Evolutionary conservation across 1,140 invertebrate species (phyloP).

Genomic region (Papilio aristodemus): DNA sequence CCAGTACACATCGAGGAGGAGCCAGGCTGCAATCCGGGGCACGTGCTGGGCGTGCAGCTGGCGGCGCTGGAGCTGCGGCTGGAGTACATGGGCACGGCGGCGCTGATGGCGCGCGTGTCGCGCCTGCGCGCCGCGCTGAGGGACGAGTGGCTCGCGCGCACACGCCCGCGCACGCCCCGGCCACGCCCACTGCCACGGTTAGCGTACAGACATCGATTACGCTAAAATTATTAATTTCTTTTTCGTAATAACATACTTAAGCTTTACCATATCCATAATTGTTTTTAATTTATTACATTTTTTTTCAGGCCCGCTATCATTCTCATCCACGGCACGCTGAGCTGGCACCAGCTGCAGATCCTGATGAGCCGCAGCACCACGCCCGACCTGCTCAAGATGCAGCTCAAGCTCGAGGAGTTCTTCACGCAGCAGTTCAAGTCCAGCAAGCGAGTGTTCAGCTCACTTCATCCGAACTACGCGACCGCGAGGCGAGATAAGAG

Average conservation of each 20-base stretch:
- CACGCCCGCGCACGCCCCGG: conserved; percentile 20
- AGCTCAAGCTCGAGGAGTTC: conserved; percentile 97
- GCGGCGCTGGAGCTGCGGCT: conserved; percentile 92
- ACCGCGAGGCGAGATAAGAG: conserved; percentile 50
- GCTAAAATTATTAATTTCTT: too few species aligned
- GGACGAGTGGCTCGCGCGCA: conserved; percentile 88
- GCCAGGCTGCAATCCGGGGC: conserved; percentile 92
- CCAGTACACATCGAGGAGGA: conserved; percentile 93
- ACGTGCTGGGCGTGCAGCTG: conserved; percentile 91
- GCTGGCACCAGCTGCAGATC: conserved; percentile 97
- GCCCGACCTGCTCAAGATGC: conserved; percentile 97
- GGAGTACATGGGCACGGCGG: conserved; percentile 98
- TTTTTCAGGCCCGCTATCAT: conserved; percentile 90
- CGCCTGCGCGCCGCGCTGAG: conserved; percentile 88
- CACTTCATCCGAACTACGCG: conserved; percentile 81
- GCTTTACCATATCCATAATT: too few species aligned
- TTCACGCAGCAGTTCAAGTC: conserved; percentile 97
- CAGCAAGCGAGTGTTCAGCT: conserved; percentile 93
- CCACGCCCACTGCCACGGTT: conserved; percentile 42
- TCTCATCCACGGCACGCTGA: conserved; percentile 94
- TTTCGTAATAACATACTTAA: too few species aligned
- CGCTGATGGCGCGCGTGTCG: conserved; percentile 94
- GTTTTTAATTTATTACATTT: too few species aligned
- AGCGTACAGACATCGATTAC: background rate
- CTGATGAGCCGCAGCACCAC: conserved; percentile 98